Base-by-base conservation (phyloP, 2,888 invertebrate species). In the Cylindroiulus punctatus region DNA sequence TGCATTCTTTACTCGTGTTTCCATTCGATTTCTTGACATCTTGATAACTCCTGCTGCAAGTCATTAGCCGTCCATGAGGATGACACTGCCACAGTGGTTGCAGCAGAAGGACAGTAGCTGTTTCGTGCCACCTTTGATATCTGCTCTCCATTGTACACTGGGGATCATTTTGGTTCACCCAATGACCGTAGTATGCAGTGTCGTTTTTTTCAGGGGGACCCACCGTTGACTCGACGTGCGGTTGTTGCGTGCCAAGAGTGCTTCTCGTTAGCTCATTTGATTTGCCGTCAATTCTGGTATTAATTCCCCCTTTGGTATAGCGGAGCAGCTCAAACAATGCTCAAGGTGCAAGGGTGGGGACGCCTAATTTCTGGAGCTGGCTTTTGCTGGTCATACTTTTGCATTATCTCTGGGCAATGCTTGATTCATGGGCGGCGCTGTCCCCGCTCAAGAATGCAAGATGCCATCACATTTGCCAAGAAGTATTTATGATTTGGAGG, bases 391-490 rank as follows among this genome's bases (percentile, higher is more conserved):
- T 83, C 44, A 83, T 76, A 76, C 14, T 76, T 76, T 76, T 17
- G 76, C 30, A 76, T 76, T 76, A 76, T 76, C 76, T 76, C 30
- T 76, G n/a, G n/a, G n/a, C 76, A 12, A 30, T 2, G 76, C 76
- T 76, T 76, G 76, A 76, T 76, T 76, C 44, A 44, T 83, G 40
- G 83, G 83, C 44, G 83, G 83, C 44, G 83, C 76, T 76, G 76
- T 76, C 76, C 26, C 76, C 30, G 30, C 76, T 76, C 76, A 83
- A 83, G 83, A 83, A 42, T 83, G 40, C 42, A 12, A 83, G 42
- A 83, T 83, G 83, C 83, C 83, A 83, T 83, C 83, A 83, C 40
- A 44, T 83, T 83, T 83, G 83, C 83, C 44, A 83, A 83, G 83
- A 83, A 83, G 44, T 83, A 83, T 83, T 83, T 83, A 83, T 83